Percentiles rank a stretch among this genome's conserved stretches.
Conservation (phyloP, 2,113 vertebrate genomes). For the Hyperopisus bebe region DNA sequence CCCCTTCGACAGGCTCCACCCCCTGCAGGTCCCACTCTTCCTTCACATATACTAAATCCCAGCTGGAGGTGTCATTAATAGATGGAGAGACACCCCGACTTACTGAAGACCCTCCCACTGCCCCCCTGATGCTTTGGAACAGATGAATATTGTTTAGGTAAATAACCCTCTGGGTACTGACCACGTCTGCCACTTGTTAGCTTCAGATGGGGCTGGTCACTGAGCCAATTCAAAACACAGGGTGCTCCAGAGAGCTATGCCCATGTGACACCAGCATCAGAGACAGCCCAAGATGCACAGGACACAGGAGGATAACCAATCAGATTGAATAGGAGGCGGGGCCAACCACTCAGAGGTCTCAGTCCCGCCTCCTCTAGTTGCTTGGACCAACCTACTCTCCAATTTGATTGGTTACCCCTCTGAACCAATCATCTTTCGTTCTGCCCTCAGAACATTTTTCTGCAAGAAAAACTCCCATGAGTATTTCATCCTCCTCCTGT, state of each 20-base stretch:
- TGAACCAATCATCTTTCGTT: too few relatives aligned
- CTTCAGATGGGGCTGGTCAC: not conserved
- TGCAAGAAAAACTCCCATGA: too few relatives aligned
- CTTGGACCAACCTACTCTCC: too few relatives aligned
- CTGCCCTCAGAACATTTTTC: too few relatives aligned
- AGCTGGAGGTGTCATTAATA: not conserved
- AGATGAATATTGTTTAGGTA: not conserved
- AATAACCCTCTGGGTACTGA: not conserved
- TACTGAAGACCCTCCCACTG: not conserved
- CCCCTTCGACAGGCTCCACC: not conserved
- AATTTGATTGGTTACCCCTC: too few relatives aligned
- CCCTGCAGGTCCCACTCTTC: not conserved
- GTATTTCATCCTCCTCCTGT: not conserved
- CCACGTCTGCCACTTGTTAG: not conserved
- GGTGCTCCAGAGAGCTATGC: not conserved
- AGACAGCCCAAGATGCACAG: not conserved
- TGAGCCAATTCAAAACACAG: not conserved
- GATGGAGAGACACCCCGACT: not conserved
- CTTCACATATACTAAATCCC: not conserved
- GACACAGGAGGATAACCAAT: not conserved
- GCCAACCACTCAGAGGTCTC: too few relatives aligned
- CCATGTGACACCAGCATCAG: not conserved
- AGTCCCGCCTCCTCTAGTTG: too few relatives aligned
- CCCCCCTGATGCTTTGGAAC: not conserved
- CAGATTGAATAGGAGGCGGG: too few relatives aligned